Conservation (phyloP, 2,113 vertebrate species). For the Alosa alosa region DNA sequence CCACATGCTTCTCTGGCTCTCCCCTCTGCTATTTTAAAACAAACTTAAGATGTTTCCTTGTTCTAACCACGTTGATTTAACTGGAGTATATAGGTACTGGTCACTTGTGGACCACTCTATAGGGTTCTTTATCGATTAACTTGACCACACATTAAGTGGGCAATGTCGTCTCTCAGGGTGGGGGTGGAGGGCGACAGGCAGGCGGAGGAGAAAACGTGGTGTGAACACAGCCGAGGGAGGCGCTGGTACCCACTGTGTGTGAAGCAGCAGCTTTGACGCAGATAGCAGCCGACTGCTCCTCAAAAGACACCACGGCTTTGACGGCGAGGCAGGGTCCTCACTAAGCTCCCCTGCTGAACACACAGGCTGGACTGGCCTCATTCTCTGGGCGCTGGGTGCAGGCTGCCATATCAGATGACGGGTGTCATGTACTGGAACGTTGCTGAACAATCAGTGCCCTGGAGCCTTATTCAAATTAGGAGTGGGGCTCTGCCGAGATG, state of each 20-base stretch:
- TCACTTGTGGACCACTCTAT: constrained; percentile 35
- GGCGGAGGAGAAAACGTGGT: constrained; percentile 21
- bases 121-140: constrained; percentile 37
- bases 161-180: constrained; percentile 39
- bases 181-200: neutral
- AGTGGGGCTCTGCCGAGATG: neutral
- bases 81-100: neutral
- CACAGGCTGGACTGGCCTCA: neutral
- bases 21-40: no score
- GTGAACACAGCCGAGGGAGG: constrained; percentile 43
- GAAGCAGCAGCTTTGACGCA: constrained; percentile 63
- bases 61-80: neutral
- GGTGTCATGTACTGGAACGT: neutral
- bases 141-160: constrained; percentile 38
- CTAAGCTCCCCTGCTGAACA: neutral
- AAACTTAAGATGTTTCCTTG: no score
- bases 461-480: constrained; percentile 5
- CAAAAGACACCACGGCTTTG: constrained; percentile 64
- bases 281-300: constrained; percentile 70
- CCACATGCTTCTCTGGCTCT: no score
- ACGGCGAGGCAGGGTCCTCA: constrained; percentile 41
- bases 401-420: constrained; percentile 6
- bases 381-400: neutral
- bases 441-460: constrained; percentile 12
- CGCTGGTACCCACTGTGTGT: constrained; percentile 43